phyloP scores from a whole-genome alignment of 2,888 invertebrate genomes.

The Drosophila kuntzei region DNA sequence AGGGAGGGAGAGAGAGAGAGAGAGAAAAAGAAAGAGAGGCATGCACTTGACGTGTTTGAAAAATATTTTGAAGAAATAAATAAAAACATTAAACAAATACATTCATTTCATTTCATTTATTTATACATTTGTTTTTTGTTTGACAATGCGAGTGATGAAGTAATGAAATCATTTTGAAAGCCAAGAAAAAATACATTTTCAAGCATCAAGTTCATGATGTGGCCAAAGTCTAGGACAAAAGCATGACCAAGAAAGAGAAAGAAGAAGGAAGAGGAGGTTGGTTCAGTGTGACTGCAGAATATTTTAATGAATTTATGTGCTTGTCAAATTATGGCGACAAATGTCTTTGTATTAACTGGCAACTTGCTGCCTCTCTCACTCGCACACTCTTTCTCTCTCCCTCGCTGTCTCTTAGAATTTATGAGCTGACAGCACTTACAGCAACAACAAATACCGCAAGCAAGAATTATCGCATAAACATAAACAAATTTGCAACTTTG shows the following conservation, averaged over 20 bases:
- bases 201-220: conserved; percentile 74
- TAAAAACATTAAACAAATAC: conserved; percentile 48
- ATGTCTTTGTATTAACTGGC: conserved; percentile 60
- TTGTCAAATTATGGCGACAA: conserved; percentile 70
- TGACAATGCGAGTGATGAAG: conserved; percentile 65
- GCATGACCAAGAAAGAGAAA: conserved; percentile 6
- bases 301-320: conserved; percentile 66
- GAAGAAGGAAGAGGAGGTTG: background rate
- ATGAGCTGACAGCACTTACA: conserved; percentile 41
- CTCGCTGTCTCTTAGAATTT: conserved; percentile 28
- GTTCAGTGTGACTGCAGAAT: conserved; percentile 16
- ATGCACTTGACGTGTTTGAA: conserved; percentile 70
- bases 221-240: conserved; percentile 19
- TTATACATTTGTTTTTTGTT: conserved; percentile 42
- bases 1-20: background rate
- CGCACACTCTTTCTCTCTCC: background rate
- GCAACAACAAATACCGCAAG: conserved; percentile 9
- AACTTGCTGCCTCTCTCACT: conserved; percentile 10
- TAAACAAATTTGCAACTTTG: conserved; percentile 44
- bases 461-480: conserved; percentile 22
- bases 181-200: conserved; percentile 57
- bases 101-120: conserved; percentile 8
- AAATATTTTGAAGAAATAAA: conserved; percentile 68
- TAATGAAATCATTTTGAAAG: conserved; percentile 71
- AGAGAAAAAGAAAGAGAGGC: background rate